A percentile compares a stretch with the other conserved stretches of the same genome.
These are phyloP conservation scores for Sciurus niger DNA, from an alignment of 2,113 vertebrate genomes.

Conservation along the genomic window DNA sequence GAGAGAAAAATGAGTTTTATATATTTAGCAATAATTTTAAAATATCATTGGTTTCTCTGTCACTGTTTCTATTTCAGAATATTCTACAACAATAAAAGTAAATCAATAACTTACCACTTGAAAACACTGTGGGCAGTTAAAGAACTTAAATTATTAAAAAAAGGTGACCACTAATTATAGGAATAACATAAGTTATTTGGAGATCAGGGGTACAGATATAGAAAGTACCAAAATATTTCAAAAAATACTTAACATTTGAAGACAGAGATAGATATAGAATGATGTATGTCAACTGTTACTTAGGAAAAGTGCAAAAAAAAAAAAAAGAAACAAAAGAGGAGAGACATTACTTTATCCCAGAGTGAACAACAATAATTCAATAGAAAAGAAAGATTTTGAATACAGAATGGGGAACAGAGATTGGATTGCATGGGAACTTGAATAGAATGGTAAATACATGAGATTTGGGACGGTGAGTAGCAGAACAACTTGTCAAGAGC, in stretches of 20 bases:
- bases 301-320: background rate
- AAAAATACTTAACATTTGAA: background rate
- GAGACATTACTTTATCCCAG: background rate
- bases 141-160: background rate
- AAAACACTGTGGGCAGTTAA: background rate
- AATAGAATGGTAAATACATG: background rate
- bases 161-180: background rate
- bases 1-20: background rate
- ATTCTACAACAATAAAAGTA: background rate
- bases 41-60: slow-evolving; percentile 8
- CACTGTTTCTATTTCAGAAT: slow-evolving; percentile 9
- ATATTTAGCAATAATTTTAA: background rate
- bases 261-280: background rate
- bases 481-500: background rate
- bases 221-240: background rate
- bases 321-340: background rate
- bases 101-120: background rate
- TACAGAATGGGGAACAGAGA: background rate
- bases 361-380: background rate
- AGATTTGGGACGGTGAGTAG: too few species aligned
- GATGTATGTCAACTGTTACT: background rate
- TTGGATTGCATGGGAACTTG: background rate
- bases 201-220: background rate
- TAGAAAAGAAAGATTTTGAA: background rate
- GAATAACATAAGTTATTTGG: background rate